A percentile compares a stretch with the other conserved stretches of the same genome.
These are phyloP conservation scores for Tinamus major DNA, from an alignment of 2,797 vertebrate genomes.

Conservation along the genomic window DNA sequence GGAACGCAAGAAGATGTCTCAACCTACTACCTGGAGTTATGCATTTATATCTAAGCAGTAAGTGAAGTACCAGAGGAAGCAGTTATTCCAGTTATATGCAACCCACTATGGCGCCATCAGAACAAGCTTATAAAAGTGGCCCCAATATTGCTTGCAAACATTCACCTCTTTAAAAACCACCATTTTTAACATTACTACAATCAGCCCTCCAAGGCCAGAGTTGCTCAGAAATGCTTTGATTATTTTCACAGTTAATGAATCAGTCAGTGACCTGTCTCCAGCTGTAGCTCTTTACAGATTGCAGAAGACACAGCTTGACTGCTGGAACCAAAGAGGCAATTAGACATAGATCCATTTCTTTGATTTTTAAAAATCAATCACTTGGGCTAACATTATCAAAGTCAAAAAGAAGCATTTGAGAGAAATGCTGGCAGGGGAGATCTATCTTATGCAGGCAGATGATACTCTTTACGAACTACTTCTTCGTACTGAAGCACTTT, in stretches of 20 bases:
- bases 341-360: not conserved
- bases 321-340: slow-evolving; percentile 12
- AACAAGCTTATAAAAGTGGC: not conserved
- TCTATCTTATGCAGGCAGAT: not conserved
- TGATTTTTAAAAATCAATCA: not conserved
- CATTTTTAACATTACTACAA: not conserved
- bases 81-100: not conserved
- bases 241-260: slow-evolving; percentile 3
- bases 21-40: not conserved
- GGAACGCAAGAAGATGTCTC: not conserved
- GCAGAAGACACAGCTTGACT: slow-evolving; percentile 26
- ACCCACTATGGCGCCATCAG: not conserved
- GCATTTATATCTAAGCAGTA: not conserved
- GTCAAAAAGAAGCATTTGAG: not conserved
- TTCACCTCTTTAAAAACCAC: not conserved
- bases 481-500: not conserved
- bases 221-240: not conserved
- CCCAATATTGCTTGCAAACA: not conserved
- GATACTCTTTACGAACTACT: not conserved
- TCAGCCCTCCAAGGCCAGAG: not conserved
- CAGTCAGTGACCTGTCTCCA: not conserved
- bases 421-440: not conserved
- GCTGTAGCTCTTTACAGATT: not conserved
- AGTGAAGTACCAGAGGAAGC: not conserved
- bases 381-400: not conserved